Percentiles rank a stretch among this genome's conserved stretches.
Evolutionary conservation across 2,888 invertebrate species (phyloP).

Genomic region (Nezara viridula): DNA sequence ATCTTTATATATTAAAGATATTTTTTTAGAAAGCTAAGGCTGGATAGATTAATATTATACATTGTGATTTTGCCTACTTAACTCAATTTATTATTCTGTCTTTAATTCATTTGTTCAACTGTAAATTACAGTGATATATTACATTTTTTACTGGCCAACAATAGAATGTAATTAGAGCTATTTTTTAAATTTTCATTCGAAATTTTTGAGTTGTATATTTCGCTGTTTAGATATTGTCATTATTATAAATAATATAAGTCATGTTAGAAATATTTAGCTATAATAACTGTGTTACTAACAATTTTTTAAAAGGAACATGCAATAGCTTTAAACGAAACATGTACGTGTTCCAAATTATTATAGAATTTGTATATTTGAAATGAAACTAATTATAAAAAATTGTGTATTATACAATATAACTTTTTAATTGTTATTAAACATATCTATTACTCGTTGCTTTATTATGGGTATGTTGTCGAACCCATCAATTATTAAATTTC

Average conservation of each 20-base stretch:
- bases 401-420: conserved; percentile 54
- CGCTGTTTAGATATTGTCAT: conserved; percentile 44
- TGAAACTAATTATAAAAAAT: conserved; percentile 40
- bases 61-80: conserved; percentile 59
- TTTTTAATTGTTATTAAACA: conserved; percentile 56
- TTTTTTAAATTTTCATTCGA: conserved; percentile 49
- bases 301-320: conserved; percentile 45
- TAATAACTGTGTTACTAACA: conserved; percentile 46
- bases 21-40: conserved; percentile 55
- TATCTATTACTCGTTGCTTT: conserved; percentile 48
- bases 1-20: conserved; percentile 57
- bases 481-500: conserved; percentile 55
- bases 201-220: conserved; percentile 51
- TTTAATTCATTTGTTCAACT: conserved; percentile 46
- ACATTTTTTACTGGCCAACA: conserved; percentile 52
- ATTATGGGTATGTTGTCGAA: conserved; percentile 14
- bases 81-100: conserved; percentile 55
- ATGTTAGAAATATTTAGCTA: conserved; percentile 55
- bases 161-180: conserved; percentile 55
- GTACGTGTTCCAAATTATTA: conserved; percentile 50
- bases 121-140: conserved; percentile 39
- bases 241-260: conserved; percentile 43
- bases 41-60: conserved; percentile 49
- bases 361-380: conserved; percentile 53
- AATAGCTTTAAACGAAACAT: conserved; percentile 55